phyloP scores from a whole-genome alignment of 1,140 invertebrate species.

The Ips typographus region DNA sequence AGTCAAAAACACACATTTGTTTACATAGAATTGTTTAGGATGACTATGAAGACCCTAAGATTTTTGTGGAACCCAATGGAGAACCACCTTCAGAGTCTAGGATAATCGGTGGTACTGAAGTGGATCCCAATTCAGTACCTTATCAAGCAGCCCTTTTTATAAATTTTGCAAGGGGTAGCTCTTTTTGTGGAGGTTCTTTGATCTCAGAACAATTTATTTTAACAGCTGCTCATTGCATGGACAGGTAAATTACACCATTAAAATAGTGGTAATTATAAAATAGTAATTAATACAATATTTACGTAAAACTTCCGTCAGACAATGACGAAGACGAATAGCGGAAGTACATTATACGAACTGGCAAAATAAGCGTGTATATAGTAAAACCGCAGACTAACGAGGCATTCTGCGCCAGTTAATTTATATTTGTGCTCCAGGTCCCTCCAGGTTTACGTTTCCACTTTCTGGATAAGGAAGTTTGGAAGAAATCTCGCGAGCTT shows the following conservation, averaged over 20 bases:
- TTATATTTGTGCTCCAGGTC: conserved; percentile 3
- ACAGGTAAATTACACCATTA: conserved; percentile 42
- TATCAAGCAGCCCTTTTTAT: conserved; percentile 51
- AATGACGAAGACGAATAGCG: conserved; percentile 5
- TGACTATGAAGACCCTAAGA: conserved; percentile 5
- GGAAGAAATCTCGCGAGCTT: background rate
- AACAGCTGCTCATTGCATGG: conserved; percentile 61
- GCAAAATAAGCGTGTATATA: background rate
- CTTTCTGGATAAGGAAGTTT: background rate
- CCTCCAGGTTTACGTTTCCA: conserved; percentile 2
- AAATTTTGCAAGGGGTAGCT: conserved; percentile 4
- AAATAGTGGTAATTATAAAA: no score
- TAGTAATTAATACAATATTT: background rate
- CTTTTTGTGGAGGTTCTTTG: conserved; percentile 58
- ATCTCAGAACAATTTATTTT: conserved; percentile 58
- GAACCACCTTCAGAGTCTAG: conserved; percentile 27
- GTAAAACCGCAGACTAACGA: conserved; percentile 5
- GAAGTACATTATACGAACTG: conserved; percentile 1
- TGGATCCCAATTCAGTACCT: conserved; percentile 48
- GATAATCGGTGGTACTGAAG: conserved; percentile 52
- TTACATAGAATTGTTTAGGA: background rate
- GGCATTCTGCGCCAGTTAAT: conserved; percentile 3
- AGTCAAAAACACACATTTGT: background rate
- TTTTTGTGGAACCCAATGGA: conserved; percentile 17
- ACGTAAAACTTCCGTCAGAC: background rate